Evolutionary conservation across 2,888 invertebrate genomes (phyloP).

Genomic region (Ennomos quercinarius): DNA sequence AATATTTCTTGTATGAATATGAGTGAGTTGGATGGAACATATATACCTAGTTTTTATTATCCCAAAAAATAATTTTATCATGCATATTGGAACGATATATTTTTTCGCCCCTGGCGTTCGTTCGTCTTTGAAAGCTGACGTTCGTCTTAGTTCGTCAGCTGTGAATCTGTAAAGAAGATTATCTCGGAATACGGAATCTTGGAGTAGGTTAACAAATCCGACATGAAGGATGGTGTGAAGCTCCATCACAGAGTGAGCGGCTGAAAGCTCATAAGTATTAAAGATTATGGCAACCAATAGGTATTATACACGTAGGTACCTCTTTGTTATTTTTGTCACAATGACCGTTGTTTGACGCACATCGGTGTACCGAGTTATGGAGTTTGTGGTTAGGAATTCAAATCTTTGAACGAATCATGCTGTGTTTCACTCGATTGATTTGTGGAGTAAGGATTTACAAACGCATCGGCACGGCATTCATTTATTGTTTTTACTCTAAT

Average conservation of each 20-base stretch:
- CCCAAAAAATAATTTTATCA: too few species aligned
- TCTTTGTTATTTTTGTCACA: conserved; percentile 24
- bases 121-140: too few species aligned
- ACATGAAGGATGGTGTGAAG: conserved; percentile 18
- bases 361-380: not conserved
- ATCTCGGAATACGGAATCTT: not conserved
- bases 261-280: conserved; percentile 1
- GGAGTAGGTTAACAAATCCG: conserved; percentile 4
- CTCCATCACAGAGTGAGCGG: conserved; percentile 6
- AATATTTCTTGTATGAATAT: too few species aligned
- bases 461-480: too few species aligned
- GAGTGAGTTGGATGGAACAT: too few species aligned
- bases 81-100: too few species aligned
- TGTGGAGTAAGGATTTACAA: not conserved
- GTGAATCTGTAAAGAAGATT: too few species aligned
- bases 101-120: too few species aligned
- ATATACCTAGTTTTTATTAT: too few species aligned
- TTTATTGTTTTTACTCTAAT: too few species aligned
- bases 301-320: conserved; percentile 5
- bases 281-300: conserved; percentile 6
- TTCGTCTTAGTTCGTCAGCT: too few species aligned
- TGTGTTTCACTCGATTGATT: not conserved
- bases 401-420: not conserved
- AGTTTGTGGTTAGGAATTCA: not conserved
- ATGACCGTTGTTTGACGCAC: conserved; percentile 21